Conservation (phyloP, 2,113 vertebrate species). For the Sebastes fasciatus region DNA sequence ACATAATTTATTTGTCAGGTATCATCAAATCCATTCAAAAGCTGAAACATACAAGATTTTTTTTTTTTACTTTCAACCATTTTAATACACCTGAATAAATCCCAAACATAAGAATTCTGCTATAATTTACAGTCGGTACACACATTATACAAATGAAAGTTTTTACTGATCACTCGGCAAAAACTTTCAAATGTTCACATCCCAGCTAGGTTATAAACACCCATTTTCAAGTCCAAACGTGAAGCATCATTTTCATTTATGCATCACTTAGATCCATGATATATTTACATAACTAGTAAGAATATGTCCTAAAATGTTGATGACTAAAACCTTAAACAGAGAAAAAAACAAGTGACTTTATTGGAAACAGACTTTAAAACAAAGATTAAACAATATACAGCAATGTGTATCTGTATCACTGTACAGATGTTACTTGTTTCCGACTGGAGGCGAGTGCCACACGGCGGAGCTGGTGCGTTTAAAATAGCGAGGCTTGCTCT, state of each 20-base stretch:
- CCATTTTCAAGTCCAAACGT: conserved; percentile 11
- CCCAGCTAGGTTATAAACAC: conserved; percentile 7
- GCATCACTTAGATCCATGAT: conserved; percentile 1
- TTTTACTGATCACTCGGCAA: conserved; percentile 1
- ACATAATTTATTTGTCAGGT: background rate
- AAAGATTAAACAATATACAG: conserved; percentile 55
- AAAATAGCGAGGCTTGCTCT: conserved; percentile 94
- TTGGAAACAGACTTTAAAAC: conserved; percentile 46
- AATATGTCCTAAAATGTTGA: conserved; percentile 19
- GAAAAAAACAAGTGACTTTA: conserved; percentile 50
- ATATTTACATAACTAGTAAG: conserved; percentile 33
- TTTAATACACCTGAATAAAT: conserved; percentile 38
- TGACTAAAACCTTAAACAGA: conserved; percentile 6
- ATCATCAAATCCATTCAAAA: background rate
- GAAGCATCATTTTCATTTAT: conserved; percentile 5
- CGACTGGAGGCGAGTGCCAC: conserved; percentile 90
- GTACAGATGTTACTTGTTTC: conserved; percentile 56
- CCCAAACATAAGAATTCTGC: background rate
- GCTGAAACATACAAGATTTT: background rate
- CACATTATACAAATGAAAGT: conserved; percentile 10
- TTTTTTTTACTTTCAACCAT: background rate
- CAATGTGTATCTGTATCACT: conserved; percentile 29
- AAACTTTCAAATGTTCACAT: background rate
- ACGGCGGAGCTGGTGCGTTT: conserved; percentile 97
- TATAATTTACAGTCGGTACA: conserved; percentile 20